These are phyloP conservation scores for Acinonyx jubatus DNA, from an alignment of 2,113 vertebrate species.

Conservation along the genomic window DNA sequence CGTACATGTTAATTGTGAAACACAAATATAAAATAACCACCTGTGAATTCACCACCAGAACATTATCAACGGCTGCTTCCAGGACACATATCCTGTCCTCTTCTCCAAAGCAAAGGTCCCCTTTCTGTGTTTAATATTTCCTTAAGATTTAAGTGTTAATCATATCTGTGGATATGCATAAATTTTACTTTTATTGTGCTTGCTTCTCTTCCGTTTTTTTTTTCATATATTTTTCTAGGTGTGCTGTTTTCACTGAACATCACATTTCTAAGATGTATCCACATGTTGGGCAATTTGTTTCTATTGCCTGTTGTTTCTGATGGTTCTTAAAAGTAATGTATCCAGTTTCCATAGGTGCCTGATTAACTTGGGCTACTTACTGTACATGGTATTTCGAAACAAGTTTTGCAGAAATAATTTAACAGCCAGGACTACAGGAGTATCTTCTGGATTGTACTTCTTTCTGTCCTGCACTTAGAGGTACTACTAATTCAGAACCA, in stretches of 20 bases:
- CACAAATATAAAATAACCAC: background rate
- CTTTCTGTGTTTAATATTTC: background rate
- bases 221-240: background rate
- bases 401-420: background rate
- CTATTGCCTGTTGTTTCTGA: background rate
- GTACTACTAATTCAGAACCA: background rate
- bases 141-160: background rate
- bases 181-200: background rate
- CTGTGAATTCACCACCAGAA: background rate
- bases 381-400: background rate
- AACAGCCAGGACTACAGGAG: background rate
- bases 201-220: background rate
- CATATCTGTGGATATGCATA: background rate
- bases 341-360: background rate
- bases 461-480: background rate
- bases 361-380: too few relatives aligned
- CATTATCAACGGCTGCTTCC: background rate
- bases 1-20: background rate
- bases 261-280: background rate
- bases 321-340: background rate
- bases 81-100: background rate
- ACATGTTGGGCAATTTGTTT: background rate
- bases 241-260: background rate
- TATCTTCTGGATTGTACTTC: background rate
- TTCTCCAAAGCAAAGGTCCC: background rate